Conservation (phyloP, 2,113 vertebrate species). For the Monopterus albus region DNA sequence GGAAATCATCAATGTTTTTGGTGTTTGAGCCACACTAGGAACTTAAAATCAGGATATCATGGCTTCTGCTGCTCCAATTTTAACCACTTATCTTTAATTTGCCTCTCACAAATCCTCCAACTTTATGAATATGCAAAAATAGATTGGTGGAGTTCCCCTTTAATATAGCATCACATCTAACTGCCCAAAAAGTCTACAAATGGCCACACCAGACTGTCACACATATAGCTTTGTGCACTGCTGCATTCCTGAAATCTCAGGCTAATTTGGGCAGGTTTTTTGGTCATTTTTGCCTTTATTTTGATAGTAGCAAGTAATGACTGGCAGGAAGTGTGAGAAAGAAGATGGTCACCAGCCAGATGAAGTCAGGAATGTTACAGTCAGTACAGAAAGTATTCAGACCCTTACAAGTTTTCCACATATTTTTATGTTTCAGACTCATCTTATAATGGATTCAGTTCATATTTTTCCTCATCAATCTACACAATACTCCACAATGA, state of each 20-base stretch:
- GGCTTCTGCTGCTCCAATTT: background rate
- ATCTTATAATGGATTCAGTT: too few species aligned
- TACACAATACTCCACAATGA: too few species aligned
- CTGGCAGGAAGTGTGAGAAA: background rate
- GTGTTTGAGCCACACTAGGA: background rate
- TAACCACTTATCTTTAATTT: background rate
- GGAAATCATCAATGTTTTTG: constrained; percentile 1
- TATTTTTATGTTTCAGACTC: too few species aligned
- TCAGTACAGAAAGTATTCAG: too few species aligned
- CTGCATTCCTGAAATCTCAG: background rate
- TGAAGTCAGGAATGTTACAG: background rate
- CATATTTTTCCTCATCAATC: too few species aligned
- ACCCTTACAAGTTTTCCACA: too few species aligned
- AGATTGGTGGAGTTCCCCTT: constrained; percentile 4
- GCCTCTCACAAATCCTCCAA: background rate
- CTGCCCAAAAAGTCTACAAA: background rate
- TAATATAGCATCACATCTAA: background rate
- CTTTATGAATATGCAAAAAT: background rate
- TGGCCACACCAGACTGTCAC: background rate
- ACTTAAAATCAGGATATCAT: background rate
- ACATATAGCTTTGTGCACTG: background rate
- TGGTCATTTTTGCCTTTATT: background rate
- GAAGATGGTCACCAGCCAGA: background rate
- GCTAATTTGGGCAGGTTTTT: background rate
- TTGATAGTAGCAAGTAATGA: background rate